Evolutionary conservation across 1,140 invertebrate genomes (phyloP).

Genomic region (Drosophila obscura): DNA sequence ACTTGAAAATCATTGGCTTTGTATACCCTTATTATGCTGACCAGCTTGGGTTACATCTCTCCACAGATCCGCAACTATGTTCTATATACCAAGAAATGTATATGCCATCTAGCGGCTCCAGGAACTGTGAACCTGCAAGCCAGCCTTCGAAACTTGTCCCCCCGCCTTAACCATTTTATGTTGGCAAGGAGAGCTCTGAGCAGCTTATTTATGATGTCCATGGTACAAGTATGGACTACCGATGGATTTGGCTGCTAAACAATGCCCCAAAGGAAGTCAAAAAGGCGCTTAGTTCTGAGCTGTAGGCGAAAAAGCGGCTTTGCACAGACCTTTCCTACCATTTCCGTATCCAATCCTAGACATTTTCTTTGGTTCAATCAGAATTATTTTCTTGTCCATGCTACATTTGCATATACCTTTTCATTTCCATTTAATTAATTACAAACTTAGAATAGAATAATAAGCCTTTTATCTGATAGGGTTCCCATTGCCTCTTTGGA

Average conservation of each 20-base stretch:
- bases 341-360: not conserved
- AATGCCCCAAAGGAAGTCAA: slow-evolving; percentile 3
- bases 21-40: not conserved
- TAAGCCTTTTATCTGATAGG: slow-evolving; percentile 1
- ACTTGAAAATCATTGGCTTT: slow-evolving; percentile 34
- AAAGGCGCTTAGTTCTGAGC: not conserved
- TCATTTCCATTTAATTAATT: slow-evolving; percentile 48
- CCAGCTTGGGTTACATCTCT: no score
- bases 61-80: no score
- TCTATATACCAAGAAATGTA: no score
- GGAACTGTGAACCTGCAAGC: no score
- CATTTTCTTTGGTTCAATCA: no score
- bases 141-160: no score
- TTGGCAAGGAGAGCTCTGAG: slow-evolving; percentile 15
- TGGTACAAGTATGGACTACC: slow-evolving; percentile 7
- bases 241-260: slow-evolving; percentile 27
- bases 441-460: slow-evolving; percentile 32
- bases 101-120: no score
- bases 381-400: slow-evolving; percentile 32
- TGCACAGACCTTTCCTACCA: not conserved
- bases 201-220: slow-evolving; percentile 23
- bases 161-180: slow-evolving; percentile 31
- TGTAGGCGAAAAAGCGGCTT: not conserved
- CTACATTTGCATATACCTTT: slow-evolving; percentile 37
- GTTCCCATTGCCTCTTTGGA: not conserved